Base-by-base conservation (phyloP, 2,888 invertebrate species). In the Dastarcus helophoroides region DNA sequence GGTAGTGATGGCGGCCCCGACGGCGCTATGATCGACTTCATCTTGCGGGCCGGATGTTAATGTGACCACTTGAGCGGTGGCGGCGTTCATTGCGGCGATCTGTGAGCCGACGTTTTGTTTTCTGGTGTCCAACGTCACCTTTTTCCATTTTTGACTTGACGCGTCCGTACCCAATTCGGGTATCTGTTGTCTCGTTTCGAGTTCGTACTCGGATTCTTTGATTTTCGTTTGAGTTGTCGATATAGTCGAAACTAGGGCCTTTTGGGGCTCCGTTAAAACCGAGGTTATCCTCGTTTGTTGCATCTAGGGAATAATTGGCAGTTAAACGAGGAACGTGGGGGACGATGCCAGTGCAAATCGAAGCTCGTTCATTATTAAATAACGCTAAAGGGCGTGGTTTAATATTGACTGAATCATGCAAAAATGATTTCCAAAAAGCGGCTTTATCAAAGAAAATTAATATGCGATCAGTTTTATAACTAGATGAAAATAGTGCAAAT, bases 1-100 rank as follows among this genome's bases (percentile, higher is more conserved):
- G 29, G 95, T 94, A 6, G 90, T 89, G 39, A 98, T 93, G 14
- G 97, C 97, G 0, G 93, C 90, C 0, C 95, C 94, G 1, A 98
- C 91, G 0, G 93, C 90, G 3, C 85, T 86, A 56, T 93, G 89
- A 62, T 95, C 94, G 5, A 94, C 85, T 46, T 94, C 91, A 42
- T 90, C 88, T 0, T 79, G 77, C 0, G 77, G 67, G 3, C 77
- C 79, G 63, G 65, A 46, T 36, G 58, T 62, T 31, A 62, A 41
- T 6, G 61, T 61, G 1, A 62, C 62, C 2, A 56, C 61, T 63
- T 95, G 93, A 5, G 98, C 98, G 0, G 97, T 98, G 32, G 97
- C 97, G 1, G 97, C 97, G 64, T 90, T 97, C 94, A 98, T 97
- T 35, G 95, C 95, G 3, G 95, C 95, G 48, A 98, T 83, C 62